Evolutionary conservation across 2,113 vertebrate species (phyloP), one percentile per base, ranked within the genome.

Genomic region (Spizaetus ornatus): DNA sequence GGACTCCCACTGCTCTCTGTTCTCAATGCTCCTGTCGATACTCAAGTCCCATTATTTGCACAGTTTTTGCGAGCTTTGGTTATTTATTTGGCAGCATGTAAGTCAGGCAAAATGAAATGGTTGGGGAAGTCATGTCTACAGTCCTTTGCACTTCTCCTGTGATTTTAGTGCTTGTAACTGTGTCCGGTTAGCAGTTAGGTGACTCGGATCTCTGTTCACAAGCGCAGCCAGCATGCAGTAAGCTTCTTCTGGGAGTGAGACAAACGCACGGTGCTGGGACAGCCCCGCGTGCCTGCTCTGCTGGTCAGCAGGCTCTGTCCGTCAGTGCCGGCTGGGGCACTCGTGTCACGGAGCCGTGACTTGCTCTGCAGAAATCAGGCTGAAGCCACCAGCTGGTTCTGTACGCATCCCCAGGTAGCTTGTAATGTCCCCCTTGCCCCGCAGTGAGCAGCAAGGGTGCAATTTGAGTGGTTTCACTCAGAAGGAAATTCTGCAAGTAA

Each of bases 331-430:
- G 45, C 56, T 27, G 58, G 25, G 34, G 40, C 25, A 66, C 11
- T 52, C 0, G 0, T 58, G 77, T 62, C 55, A 21, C 1, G 0
- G 23, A 82, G 20, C 23, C 0, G 0, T n/a, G 53, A 38, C 47
- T 32, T 11, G 15, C 76, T 56, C 40, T 17, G 42, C 2, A 4
- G 29, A 53, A 83, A 71, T 45, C 32, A 16, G 8, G 48, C 47
- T 0, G 2, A 36, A 84, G 47, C n/a, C 82, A 55, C 29, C 55
- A 14, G 29, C 0, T 32, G 40, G 29, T 43, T 77, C 83, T 34
- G 15, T 58, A 62, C 1, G 1, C 83, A 53, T 17, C 19, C 40
- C 21, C 31, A 6, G 36, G 65, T 48, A 40, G n/a, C 34, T 21
- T 50, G 47, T 55, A 9, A 45, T 0, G 4, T 23, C 13, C 48